These are phyloP conservation scores for Lordiphosa mommai DNA, from an alignment of 1,140 invertebrate genomes.

Conservation along the genomic window DNA sequence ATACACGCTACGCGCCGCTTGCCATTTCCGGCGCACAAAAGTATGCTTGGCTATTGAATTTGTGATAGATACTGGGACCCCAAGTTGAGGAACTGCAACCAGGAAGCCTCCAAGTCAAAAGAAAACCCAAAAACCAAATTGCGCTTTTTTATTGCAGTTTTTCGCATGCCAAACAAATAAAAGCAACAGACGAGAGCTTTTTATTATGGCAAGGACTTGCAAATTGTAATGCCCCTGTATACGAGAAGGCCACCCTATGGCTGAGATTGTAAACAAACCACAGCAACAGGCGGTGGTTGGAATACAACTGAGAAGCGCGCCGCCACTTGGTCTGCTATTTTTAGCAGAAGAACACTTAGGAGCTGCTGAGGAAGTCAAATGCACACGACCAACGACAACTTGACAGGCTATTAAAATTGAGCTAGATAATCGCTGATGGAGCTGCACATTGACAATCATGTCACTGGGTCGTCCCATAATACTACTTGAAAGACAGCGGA, in stretches of 20 bases:
- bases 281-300: constrained; percentile 37
- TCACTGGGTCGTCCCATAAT: constrained; percentile 24
- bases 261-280: constrained; percentile 32
- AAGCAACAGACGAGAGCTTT: constrained; percentile 34
- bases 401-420: constrained; percentile 33
- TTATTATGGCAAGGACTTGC: constrained; percentile 35
- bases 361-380: background rate
- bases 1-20: constrained; percentile 41
- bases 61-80: constrained; percentile 58
- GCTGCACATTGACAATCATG: constrained; percentile 34
- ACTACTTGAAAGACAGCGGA: too few relatives aligned
- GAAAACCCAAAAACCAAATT: constrained; percentile 4
- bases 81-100: constrained; percentile 2
- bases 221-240: constrained; percentile 1
- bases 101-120: constrained; percentile 9
- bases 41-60: constrained; percentile 49
- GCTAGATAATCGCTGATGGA: constrained; percentile 33
- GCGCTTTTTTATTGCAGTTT: constrained; percentile 8
- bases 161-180: constrained; percentile 13
- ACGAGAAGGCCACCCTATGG: constrained; percentile 20
- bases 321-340: constrained; percentile 31
- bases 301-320: background rate
- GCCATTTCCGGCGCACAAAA: constrained; percentile 43
- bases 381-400: constrained; percentile 12
- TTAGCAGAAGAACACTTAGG: constrained; percentile 16